phyloP scores from a whole-genome alignment of 2,888 invertebrate species.

The Chalcis sispes region DNA sequence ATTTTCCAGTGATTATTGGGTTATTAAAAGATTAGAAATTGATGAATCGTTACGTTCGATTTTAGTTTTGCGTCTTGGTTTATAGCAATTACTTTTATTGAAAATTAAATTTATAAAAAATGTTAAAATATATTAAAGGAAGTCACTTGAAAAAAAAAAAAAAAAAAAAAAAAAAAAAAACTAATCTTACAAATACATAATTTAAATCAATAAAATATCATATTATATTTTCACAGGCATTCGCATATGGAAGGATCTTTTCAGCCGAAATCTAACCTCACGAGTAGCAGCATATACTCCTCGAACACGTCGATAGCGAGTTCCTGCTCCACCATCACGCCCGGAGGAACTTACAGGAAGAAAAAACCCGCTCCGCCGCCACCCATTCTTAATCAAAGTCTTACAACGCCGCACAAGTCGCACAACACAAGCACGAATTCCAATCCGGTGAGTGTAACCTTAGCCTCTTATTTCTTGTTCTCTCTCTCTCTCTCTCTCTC shows the following conservation, averaged over 20 bases:
- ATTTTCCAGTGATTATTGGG: no score
- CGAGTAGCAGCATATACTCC: constrained; percentile 68
- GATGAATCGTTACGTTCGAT: no score
- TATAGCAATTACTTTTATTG: no score
- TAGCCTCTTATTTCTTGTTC: neutral
- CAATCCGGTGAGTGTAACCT: constrained; percentile 20
- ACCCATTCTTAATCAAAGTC: constrained; percentile 58
- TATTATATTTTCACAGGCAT: constrained; percentile 60
- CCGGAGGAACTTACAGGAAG: constrained; percentile 78
- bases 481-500: neutral
- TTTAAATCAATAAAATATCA: constrained; percentile 6
- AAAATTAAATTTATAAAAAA: no score
- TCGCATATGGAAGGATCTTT: constrained; percentile 71
- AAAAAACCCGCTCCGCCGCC: constrained; percentile 85
- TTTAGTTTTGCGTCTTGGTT: no score
- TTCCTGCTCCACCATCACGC: constrained; percentile 74
- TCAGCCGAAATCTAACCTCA: constrained; percentile 68
- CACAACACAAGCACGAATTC: constrained; percentile 8
- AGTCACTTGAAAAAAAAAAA: no score
- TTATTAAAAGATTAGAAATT: no score
- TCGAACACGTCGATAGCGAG: constrained; percentile 76
- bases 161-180: no score
- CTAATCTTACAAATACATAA: no score
- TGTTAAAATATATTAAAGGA: no score
- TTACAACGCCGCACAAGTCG: constrained; percentile 32